A percentile compares a stretch with the other conserved stretches of the same genome.
phyloP scores from a whole-genome alignment of 1,140 invertebrate species.

The Drosophila suzukii region DNA sequence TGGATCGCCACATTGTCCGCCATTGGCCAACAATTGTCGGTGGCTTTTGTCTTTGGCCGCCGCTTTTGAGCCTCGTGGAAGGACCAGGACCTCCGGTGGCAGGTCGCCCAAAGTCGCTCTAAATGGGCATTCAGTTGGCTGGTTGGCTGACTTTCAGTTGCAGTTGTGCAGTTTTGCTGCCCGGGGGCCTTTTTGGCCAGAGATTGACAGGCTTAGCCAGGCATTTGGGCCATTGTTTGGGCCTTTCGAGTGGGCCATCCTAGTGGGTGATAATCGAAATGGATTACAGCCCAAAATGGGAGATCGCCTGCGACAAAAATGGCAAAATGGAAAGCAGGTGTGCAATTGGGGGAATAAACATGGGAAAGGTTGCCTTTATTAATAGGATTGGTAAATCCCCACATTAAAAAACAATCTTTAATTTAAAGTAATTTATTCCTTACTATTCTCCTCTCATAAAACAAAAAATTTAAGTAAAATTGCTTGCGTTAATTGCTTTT shows the following conservation, averaged over 20 bases:
- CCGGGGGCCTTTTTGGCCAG: conserved; percentile 10
- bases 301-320: neutral
- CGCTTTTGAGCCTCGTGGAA: conserved; percentile 24
- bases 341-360: neutral
- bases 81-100: conserved; percentile 28
- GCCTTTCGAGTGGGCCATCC: conserved; percentile 15
- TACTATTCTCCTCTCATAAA: no score
- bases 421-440: no score
- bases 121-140: conserved; percentile 53
- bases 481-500: no score
- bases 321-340: conserved; percentile 9
- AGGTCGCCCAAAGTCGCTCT: conserved; percentile 32
- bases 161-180: conserved; percentile 14
- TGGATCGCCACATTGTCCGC: conserved; percentile 46
- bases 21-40: conserved; percentile 63
- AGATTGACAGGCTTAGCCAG: conserved; percentile 28
- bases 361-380: neutral
- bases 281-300: conserved; percentile 20
- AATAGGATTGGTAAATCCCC: no score
- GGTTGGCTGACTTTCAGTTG: conserved; percentile 36
- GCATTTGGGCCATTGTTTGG: conserved; percentile 38
- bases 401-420: no score
- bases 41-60: conserved; percentile 53
- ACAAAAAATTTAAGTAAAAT: no score
- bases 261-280: conserved; percentile 30